phyloP scores from a whole-genome alignment of 2,797 vertebrate species.

The Crenuchus spilurus region DNA sequence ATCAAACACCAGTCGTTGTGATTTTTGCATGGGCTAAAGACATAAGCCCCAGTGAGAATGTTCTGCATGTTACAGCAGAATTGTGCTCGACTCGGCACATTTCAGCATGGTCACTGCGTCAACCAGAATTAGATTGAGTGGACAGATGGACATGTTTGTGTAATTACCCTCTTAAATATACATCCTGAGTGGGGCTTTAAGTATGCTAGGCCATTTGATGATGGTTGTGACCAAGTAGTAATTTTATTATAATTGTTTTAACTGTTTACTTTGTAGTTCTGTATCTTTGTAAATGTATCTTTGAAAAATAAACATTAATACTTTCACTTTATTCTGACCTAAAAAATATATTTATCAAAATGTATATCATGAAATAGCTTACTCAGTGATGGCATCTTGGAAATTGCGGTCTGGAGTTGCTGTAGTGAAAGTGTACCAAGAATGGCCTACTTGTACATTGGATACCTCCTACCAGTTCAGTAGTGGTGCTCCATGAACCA shows the following conservation, averaged over 20 bases:
- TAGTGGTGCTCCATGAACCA: too few relatives aligned
- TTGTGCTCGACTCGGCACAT: background rate
- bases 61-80: constrained; percentile 12
- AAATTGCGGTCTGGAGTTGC: too few relatives aligned
- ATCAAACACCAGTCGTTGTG: constrained; percentile 5
- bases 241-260: constrained; percentile 44
- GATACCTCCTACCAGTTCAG: too few relatives aligned
- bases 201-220: constrained; percentile 2
- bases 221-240: constrained; percentile 18
- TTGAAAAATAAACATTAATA: constrained; percentile 60
- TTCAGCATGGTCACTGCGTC: background rate
- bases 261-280: constrained; percentile 38
- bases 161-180: background rate
- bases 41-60: background rate
- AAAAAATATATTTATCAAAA: too few relatives aligned
- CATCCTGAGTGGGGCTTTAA: background rate
- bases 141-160: background rate
- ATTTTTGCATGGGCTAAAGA: constrained; percentile 13
- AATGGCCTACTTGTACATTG: too few relatives aligned
- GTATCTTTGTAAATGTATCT: constrained; percentile 54
- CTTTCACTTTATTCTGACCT: background rate
- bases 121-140: background rate
- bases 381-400: too few relatives aligned
- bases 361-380: too few relatives aligned
- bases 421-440: too few relatives aligned